These are phyloP conservation scores for Pseudorhiza aurosa DNA, from an alignment of 30 jellyfish, hydroid and myxozoan species.

Conservation along the genomic window DNA sequence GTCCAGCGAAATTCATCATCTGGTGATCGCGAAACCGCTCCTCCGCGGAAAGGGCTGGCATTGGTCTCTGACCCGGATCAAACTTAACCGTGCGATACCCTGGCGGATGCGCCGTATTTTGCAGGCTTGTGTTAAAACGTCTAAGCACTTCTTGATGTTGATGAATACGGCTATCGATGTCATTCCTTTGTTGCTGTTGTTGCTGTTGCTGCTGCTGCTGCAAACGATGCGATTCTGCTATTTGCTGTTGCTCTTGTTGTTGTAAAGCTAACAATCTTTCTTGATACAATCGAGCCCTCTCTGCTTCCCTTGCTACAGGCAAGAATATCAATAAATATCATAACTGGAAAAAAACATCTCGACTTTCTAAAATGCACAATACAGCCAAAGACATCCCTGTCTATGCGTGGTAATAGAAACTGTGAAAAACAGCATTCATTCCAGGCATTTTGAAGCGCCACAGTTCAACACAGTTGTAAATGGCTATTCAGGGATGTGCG, in stretches of 20 bases:
- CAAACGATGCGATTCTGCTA: constrained; percentile 1
- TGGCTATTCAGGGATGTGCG: no score
- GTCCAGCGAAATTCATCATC: constrained; percentile 33
- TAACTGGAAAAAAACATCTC: no score
- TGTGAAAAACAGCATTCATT: no score
- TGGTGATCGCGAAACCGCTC: constrained; percentile 45
- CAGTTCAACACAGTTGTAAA: no score
- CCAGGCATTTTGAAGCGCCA: no score
- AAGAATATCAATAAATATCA: background rate
- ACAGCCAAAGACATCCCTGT: no score
- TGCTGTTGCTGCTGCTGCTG: constrained; percentile 34
- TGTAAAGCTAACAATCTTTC: constrained; percentile 30
- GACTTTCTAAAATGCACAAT: no score
- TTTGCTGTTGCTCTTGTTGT: constrained; percentile 37
- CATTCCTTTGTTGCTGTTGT: constrained; percentile 34
- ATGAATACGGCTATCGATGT: constrained; percentile 24
- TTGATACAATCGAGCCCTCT: constrained; percentile 28
- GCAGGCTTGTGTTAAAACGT: background rate
- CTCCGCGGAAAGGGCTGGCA: constrained; percentile 16
- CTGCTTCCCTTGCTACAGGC: constrained; percentile 37
- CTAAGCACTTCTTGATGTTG: constrained; percentile 22
- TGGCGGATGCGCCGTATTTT: background rate
- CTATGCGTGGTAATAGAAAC: no score
- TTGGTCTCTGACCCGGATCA: background rate
- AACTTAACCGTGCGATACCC: background rate